Evolutionary conservation across 2,113 vertebrate species (phyloP), one percentile per base, ranked within the genome.

Genomic region (Sporophila hypoxantha): DNA sequence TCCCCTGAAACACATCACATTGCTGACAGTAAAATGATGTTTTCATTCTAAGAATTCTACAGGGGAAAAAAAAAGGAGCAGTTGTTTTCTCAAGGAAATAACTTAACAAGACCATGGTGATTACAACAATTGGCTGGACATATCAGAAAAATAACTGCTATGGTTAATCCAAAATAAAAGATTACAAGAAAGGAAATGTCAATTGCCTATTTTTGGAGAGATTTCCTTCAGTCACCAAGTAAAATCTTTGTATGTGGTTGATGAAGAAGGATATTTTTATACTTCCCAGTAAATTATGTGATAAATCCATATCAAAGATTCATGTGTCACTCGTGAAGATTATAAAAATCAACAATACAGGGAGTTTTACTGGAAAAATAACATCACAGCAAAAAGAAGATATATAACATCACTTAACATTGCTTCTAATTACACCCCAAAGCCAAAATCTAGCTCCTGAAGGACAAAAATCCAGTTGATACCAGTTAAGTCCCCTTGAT

Each of bases 21-120:
- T 65, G 59, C 80, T 91, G 92, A 92, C 92, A 95, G 82, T 91
- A 88, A 94, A 93, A 93, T 95, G 92, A 93, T 93, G 88, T 94
- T 94, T 95, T 95, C 89, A 79, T 89, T 92, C 92, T 76, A 78
- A 81, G 85, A 92, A 89, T 86, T 92, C 92, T 89, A 66, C 44
- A 76, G 95, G 94, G 90, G 39, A 18, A 49, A 61, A 53, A 92
- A 83, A 89, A 60, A 8, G 55, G 87, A 91, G 74, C 79, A 93
- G 82, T 23, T 27, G 0, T 85, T 94, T 92, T 95, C 85, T 93
- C 82, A 94, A 88, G 91, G 94, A 94, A 94, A 91, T 89, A 95
- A 39, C 12, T 39, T 39, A 39, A 94, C 87, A 88, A 91, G 89
- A 89, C 80, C 8, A 4, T 8, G 7, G 47, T 78, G 85, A 91